Percentiles rank a stretch among this genome's conserved stretches.
Conservation (phyloP, 2,113 vertebrate species). For the Peromyscus leucopus region DNA sequence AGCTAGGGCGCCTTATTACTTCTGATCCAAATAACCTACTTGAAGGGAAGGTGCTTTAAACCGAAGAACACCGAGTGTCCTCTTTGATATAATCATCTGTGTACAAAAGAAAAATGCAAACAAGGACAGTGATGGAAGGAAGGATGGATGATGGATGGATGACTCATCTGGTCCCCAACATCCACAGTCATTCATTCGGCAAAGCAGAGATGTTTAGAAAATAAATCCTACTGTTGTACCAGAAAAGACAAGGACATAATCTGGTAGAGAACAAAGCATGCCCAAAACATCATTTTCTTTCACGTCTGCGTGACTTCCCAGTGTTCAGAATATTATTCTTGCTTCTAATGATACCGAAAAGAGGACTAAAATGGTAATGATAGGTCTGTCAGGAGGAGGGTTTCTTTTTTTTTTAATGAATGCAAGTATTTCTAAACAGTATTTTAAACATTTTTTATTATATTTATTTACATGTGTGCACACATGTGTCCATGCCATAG, state of each 20-base stretch:
- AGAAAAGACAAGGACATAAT: constrained; percentile 57
- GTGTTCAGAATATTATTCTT: constrained; percentile 49
- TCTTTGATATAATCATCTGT: neutral
- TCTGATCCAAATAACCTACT: neutral
- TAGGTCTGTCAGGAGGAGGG: constrained; percentile 24
- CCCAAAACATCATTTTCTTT: constrained; percentile 52
- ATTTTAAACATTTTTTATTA: constrained; percentile 9
- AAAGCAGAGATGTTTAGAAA: constrained; percentile 68
- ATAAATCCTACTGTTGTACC: constrained; percentile 48
- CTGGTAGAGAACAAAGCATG: neutral
- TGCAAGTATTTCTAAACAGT: constrained; percentile 11
- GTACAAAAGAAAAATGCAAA: neutral
- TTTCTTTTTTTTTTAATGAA: constrained; percentile 10
- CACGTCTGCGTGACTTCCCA: constrained; percentile 52
- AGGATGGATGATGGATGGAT: neutral
- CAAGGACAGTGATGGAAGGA: constrained; percentile 17
- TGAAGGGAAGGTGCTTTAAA: neutral
- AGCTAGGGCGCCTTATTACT: neutral
- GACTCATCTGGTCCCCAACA: constrained; percentile 55
- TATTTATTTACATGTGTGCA: neutral
- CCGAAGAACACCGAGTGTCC: neutral
- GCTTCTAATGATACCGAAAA: constrained; percentile 21
- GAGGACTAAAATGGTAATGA: constrained; percentile 19
- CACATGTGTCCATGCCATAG: neutral
- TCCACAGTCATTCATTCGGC: constrained; percentile 63